Evolutionary conservation across 2,888 invertebrate species (phyloP).

Genomic region (Drosophila meridionalis): DNA sequence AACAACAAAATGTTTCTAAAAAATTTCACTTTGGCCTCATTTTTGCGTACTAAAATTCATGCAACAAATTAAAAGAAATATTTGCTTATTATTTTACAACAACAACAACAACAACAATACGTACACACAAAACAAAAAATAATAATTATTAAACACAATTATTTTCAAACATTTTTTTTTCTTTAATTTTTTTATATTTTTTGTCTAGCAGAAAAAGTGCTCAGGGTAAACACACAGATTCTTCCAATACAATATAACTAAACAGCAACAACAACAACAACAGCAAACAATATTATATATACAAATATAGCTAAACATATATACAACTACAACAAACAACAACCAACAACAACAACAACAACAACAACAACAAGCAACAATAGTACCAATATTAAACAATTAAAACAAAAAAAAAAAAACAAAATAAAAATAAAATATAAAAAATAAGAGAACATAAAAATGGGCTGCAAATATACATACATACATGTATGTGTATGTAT

Average conservation of each 20-base stretch:
- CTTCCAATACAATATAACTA: conserved; percentile 83
- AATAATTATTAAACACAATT: conserved; percentile 11
- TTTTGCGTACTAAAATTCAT: conserved; percentile 38
- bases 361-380: conserved; percentile 60
- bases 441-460: conserved; percentile 16
- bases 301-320: conserved; percentile 40
- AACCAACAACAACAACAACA: conserved; percentile 25
- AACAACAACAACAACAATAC: conserved; percentile 32
- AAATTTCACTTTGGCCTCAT: conserved; percentile 63
- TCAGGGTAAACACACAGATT: conserved; percentile 86
- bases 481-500: conserved; percentile 14
- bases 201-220: conserved; percentile 82
- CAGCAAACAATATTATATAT: conserved; percentile 49
- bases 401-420: conserved; percentile 38
- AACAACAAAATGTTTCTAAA: conserved; percentile 37
- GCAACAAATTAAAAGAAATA: not conserved
- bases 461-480: conserved; percentile 18
- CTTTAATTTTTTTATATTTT: conserved; percentile 23
- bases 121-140: conserved; percentile 4
- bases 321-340: conserved; percentile 20
- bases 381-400: conserved; percentile 65
- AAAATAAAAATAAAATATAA: not conserved
- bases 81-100: conserved; percentile 23
- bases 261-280: conserved; percentile 59
- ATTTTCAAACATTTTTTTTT: conserved; percentile 26